A percentile compares a stretch with the other conserved stretches of the same genome.
phyloP scores from a whole-genome alignment of 2,888 invertebrate species.

The Orgyia antiqua region DNA sequence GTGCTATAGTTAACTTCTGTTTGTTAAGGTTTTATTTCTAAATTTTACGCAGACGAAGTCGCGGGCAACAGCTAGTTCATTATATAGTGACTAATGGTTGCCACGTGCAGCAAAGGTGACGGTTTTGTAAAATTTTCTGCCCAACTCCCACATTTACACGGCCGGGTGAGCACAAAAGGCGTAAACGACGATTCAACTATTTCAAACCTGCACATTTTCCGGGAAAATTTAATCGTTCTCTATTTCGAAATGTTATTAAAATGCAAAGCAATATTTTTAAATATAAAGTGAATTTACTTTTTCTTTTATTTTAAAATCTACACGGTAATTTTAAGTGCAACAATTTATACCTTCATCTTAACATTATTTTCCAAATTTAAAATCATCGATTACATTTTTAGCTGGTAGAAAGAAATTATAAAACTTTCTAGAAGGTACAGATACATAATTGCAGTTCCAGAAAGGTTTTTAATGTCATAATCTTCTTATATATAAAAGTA shows the following conservation, averaged over 20 bases:
- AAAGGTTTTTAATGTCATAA: too few species aligned
- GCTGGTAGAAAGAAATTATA: slow-evolving; percentile 28
- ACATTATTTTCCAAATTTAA: too few species aligned
- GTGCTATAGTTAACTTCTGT: too few species aligned
- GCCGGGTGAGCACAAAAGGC: slow-evolving; percentile 43
- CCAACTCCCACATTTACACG: slow-evolving; percentile 29
- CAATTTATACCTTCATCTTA: slow-evolving; percentile 34
- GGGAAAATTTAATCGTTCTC: slow-evolving; percentile 48
- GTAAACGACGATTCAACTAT: slow-evolving; percentile 31
- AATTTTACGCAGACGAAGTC: too few species aligned
- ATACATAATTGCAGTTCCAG: slow-evolving; percentile 17
- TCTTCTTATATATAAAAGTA: too few species aligned
- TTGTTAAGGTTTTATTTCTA: too few species aligned
- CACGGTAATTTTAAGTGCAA: slow-evolving; percentile 37
- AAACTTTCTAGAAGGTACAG: slow-evolving; percentile 19
- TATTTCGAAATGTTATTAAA: slow-evolving; percentile 62
- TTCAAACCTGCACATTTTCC: slow-evolving; percentile 22
- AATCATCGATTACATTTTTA: too few species aligned
- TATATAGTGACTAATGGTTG: neutral
- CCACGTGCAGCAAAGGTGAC: slow-evolving; percentile 26
- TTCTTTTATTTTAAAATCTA: slow-evolving; percentile 53
- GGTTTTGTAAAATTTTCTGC: slow-evolving; percentile 44
- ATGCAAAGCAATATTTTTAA: slow-evolving; percentile 63
- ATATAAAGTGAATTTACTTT: slow-evolving; percentile 36
- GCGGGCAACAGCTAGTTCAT: too few species aligned